Conservation (phyloP, 2,888 invertebrate genomes). For the Papilio demoleus region DNA sequence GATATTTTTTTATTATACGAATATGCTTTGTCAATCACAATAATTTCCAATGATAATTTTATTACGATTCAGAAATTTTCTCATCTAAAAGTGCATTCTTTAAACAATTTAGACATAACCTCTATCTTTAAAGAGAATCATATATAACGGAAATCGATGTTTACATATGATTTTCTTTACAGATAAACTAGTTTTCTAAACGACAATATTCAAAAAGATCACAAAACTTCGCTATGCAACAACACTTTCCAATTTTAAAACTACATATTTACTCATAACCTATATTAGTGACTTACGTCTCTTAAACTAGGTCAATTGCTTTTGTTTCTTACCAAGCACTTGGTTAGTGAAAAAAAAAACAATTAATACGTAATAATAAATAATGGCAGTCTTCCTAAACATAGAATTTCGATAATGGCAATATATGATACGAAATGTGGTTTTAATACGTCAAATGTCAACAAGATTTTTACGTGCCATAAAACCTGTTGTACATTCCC, state of each 20-base stretch:
- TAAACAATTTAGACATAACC: slow-evolving; percentile 33
- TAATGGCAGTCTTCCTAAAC: slow-evolving; percentile 49
- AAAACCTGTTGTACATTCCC: too few relatives aligned
- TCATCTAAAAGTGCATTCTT: slow-evolving; percentile 40
- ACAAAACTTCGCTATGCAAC: slow-evolving; percentile 36
- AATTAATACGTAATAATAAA: slow-evolving; percentile 52
- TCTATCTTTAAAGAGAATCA: slow-evolving; percentile 31
- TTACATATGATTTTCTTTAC: slow-evolving; percentile 23
- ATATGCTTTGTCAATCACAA: slow-evolving; percentile 70
- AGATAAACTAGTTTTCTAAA: slow-evolving; percentile 34
- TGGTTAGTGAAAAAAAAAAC: slow-evolving; percentile 51
- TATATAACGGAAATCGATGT: background rate
- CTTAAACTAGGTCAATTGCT: slow-evolving; percentile 49
- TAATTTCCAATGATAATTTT: slow-evolving; percentile 66
- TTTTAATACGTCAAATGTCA: background rate
- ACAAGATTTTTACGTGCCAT: background rate
- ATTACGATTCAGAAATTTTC: slow-evolving; percentile 42
- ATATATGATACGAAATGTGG: background rate
- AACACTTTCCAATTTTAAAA: slow-evolving; percentile 39
- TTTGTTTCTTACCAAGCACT: slow-evolving; percentile 68
- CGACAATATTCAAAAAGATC: slow-evolving; percentile 39
- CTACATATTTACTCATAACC: slow-evolving; percentile 32
- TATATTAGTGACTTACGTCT: slow-evolving; percentile 29
- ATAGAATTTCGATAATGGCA: background rate
- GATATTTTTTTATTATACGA: slow-evolving; percentile 63